phyloP scores from a whole-genome alignment of 2,113 vertebrate species.

The Antidorcas marsupialis region DNA sequence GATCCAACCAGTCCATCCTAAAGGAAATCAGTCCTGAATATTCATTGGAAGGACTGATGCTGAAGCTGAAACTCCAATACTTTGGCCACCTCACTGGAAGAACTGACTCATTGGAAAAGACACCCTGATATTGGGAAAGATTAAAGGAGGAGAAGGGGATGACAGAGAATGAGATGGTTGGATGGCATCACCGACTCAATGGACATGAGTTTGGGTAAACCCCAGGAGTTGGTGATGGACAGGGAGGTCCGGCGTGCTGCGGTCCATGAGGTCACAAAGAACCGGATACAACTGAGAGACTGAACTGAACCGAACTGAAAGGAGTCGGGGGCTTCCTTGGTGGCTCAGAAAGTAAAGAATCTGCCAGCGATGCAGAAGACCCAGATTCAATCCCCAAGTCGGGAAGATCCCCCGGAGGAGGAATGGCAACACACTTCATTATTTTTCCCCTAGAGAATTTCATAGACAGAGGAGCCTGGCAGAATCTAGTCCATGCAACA shows the following conservation, averaged over 20 bases:
- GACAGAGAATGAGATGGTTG: not conserved
- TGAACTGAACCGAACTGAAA: not conserved
- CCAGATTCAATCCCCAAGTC: too few relatives aligned
- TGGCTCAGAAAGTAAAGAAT: too few relatives aligned
- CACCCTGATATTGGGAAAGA: not conserved
- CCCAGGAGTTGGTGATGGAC: not conserved
- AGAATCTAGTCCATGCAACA: not conserved
- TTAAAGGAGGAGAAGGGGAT: not conserved
- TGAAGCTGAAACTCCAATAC: not conserved
- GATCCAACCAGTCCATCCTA: too few relatives aligned
- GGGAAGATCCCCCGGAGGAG: too few relatives aligned
- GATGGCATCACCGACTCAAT: accelerated
- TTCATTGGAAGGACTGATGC: not conserved
- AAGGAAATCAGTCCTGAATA: not conserved
- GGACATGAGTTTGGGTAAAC: not conserved
- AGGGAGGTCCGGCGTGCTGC: accelerated
- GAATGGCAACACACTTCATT: too few relatives aligned
- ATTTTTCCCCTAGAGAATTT: too few relatives aligned
- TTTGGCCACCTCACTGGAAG: not conserved
- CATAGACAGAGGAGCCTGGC: not conserved
- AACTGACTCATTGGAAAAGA: not conserved
- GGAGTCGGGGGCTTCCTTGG: too few relatives aligned
- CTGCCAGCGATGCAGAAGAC: too few relatives aligned
- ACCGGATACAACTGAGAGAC: accelerated
- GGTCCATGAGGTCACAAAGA: not conserved